These are phyloP conservation scores for Aphelenchoides besseyi DNA, from an alignment of 1,140 invertebrate genomes.

Conservation along the genomic window DNA sequence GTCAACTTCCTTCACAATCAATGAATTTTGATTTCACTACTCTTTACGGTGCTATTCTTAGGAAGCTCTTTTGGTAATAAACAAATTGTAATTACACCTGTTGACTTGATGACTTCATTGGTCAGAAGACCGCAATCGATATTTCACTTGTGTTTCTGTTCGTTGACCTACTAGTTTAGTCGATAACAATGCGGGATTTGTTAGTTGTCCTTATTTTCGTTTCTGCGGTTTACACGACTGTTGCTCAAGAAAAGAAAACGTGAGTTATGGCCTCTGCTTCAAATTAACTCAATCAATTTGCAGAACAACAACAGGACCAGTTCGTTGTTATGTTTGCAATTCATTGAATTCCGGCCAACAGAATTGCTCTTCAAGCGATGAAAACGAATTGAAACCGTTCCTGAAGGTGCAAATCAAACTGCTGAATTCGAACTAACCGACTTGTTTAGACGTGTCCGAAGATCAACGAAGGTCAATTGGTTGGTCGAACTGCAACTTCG, in stretches of 20 bases:
- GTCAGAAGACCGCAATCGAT: too few species aligned
- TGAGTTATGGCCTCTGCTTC: too few species aligned
- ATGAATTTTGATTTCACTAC: constrained; percentile 1
- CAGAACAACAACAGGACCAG: not conserved
- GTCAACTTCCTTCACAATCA: constrained; percentile 9
- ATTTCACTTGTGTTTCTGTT: too few species aligned
- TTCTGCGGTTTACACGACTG: too few species aligned
- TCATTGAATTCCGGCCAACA: constrained; percentile 34
- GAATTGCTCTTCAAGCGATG: constrained; percentile 32
- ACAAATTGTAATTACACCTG: too few species aligned
- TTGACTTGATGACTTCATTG: too few species aligned
- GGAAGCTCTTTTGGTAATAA: too few species aligned
- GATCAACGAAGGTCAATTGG: constrained; percentile 30
- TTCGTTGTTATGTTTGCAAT: constrained; percentile 48
- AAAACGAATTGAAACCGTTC: constrained; percentile 32
- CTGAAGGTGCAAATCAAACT: constrained; percentile 36
- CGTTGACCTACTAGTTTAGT: too few species aligned
- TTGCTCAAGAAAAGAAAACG: too few species aligned
- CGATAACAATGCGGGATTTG: not conserved
- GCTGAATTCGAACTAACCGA: constrained; percentile 25
- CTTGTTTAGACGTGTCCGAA: constrained; percentile 30
- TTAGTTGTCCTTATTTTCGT: not conserved
- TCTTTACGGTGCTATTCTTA: too few species aligned
- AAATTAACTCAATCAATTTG: too few species aligned
- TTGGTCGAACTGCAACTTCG: constrained; percentile 32